phyloP scores from a whole-genome alignment of 2,888 invertebrate species.

The Podotricha telesiphe region DNA sequence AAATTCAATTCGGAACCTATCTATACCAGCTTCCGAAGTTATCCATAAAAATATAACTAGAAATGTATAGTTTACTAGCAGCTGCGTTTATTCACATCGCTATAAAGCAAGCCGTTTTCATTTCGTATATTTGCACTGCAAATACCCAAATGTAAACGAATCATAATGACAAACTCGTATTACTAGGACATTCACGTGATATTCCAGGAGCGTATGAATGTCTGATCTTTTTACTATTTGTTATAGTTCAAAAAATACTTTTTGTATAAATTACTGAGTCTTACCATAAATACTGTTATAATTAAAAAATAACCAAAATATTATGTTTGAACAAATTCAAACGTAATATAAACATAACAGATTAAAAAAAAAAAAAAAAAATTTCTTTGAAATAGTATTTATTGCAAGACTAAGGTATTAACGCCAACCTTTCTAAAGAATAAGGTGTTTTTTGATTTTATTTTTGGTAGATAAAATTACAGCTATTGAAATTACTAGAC shows the following conservation, averaged over 20 bases:
- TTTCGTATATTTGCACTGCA: constrained; percentile 28
- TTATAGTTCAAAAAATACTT: background rate
- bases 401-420: no score
- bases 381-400: no score
- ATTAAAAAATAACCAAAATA: no score
- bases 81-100: constrained; percentile 27
- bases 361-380: no score
- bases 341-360: no score
- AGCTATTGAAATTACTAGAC: background rate
- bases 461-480: background rate
- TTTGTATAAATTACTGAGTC: background rate
- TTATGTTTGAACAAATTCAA: no score
- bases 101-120: constrained; percentile 29
- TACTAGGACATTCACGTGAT: background rate
- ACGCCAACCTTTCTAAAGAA: no score
- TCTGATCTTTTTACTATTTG: background rate
- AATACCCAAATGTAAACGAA: constrained; percentile 28
- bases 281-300: no score
- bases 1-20: background rate
- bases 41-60: constrained; percentile 3
- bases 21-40: background rate
- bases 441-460: no score
- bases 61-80: constrained; percentile 14
- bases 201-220: constrained; percentile 3
- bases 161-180: constrained; percentile 16